Conservation (phyloP, 92 coral and sea anemone species). For the Phymanthus crucifer region DNA sequence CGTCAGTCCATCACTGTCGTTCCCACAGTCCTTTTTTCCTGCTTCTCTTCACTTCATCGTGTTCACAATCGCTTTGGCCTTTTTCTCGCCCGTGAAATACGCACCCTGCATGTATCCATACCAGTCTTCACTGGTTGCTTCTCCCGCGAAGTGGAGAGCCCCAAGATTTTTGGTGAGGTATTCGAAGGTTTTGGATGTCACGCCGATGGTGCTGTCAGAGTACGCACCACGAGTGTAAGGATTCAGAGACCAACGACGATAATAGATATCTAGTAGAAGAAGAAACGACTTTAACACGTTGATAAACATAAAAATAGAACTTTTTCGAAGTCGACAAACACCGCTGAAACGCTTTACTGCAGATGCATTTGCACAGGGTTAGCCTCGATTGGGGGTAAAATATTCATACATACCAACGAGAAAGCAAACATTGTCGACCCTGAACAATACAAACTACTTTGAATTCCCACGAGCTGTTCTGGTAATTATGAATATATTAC, state of each 20-base stretch:
- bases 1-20: neutral
- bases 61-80: constrained; percentile 4
- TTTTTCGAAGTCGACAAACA: too few species aligned
- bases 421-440: too few species aligned
- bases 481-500: too few species aligned
- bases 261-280: constrained; percentile 19
- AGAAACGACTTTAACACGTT: neutral
- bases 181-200: neutral
- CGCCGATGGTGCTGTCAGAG: constrained; percentile 18
- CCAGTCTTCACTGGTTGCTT: constrained; percentile 29
- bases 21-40: neutral
- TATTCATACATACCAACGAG: too few species aligned
- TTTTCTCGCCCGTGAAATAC: constrained; percentile 16
- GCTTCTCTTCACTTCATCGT: constrained; percentile 8
- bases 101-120: constrained; percentile 33
- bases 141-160: constrained; percentile 21
- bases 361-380: too few species aligned
- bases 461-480: too few species aligned
- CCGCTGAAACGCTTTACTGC: too few species aligned
- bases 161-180: constrained; percentile 19
- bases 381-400: too few species aligned
- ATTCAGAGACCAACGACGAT: constrained; percentile 21
- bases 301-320: too few species aligned
- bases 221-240: constrained; percentile 20
- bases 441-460: too few species aligned